Conservation (phyloP, 1,140 invertebrate genomes). For the Caenorhabditis brenneri region DNA sequence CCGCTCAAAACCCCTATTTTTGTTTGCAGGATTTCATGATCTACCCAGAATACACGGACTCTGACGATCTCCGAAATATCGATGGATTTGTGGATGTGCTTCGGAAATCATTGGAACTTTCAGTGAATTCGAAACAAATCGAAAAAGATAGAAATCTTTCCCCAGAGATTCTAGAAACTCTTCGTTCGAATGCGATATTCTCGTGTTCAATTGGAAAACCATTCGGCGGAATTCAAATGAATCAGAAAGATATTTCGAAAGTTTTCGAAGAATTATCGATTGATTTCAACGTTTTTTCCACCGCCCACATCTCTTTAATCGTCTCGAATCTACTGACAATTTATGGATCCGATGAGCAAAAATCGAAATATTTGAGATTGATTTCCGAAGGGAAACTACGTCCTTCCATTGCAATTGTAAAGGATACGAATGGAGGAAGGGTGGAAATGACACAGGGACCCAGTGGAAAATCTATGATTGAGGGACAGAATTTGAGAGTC, state of each 20-base stretch:
- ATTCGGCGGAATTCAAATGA: slow-evolving; percentile 64
- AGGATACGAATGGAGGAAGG: not conserved
- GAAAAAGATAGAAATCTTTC: slow-evolving; percentile 38
- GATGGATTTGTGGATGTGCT: slow-evolving; percentile 58
- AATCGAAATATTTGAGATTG: slow-evolving; percentile 76
- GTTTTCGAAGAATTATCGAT: slow-evolving; percentile 57
- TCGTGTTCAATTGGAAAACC: slow-evolving; percentile 59
- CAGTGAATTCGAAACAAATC: slow-evolving; percentile 33
- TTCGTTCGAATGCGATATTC: slow-evolving; percentile 58
- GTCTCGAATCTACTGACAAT: slow-evolving; percentile 87
- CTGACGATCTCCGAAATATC: slow-evolving; percentile 64
- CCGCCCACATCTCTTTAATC: slow-evolving; percentile 72
- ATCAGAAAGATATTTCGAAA: slow-evolving; percentile 62
- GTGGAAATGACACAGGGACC: not conserved
- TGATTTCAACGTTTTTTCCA: slow-evolving; percentile 62
- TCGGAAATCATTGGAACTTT: slow-evolving; percentile 53
- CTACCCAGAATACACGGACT: slow-evolving; percentile 65
- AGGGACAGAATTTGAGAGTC: not conserved
- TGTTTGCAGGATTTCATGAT: slow-evolving; percentile 68
- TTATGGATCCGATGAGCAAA: slow-evolving; percentile 86
- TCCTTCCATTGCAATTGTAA: not conserved
- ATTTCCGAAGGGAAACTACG: slow-evolving; percentile 9
- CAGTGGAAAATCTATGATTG: not conserved
- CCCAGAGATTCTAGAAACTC: slow-evolving; percentile 37
- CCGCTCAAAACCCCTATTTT: no score